Evolutionary conservation across 2,113 vertebrate species (phyloP), one percentile per base, ranked within the genome.

Genomic region (Amazona vittata): DNA sequence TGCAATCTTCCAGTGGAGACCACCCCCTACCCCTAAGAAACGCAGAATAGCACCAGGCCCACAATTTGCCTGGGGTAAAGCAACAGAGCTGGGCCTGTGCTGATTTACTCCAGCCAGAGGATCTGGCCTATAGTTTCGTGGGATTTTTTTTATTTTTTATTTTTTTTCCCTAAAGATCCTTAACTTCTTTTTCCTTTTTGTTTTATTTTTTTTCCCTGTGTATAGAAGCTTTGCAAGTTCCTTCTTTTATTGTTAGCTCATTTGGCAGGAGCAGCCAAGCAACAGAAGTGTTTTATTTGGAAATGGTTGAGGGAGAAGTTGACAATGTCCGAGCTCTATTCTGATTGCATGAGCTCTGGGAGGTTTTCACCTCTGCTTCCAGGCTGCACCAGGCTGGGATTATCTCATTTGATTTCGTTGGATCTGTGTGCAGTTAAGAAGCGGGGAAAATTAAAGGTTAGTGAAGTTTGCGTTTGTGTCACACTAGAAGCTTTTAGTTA

Each of bases 281-380:
- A 96, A 96, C 89, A 94, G 81, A 96, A 97, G 92, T 97, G 96
- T 97, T 97, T 97, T 97, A 96, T 96, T 97, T 97, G 96, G 96
- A 97, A 97, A 94, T 96, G 92, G 86, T 97, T 95, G 94, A 96
- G 96, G 96, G 96, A 90, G 92, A 96, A 96, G 94, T 96, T 20
- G 77, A 70, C 95, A 57, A 7, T 44, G 96, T 94, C 94, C 19
- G 77, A 91, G 80, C 69, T 79, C 76, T 14, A 10, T 53, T 68
- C 94, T 84, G 96, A 93, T 96, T 86, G 95, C n/a, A 12, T 89
- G 96, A 96, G 89, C 95, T 94, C 96, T 90, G 94, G 91, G 96
- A 96, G 94, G 94, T 96, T 97, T 97, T 97, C 96, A 97, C 94
- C 95, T 95, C 96, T 96, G 94, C 94, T 97, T 96, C 95, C 89